phyloP scores from a whole-genome alignment of 2,113 vertebrate genomes.

The Eulemur rufifrons region DNA sequence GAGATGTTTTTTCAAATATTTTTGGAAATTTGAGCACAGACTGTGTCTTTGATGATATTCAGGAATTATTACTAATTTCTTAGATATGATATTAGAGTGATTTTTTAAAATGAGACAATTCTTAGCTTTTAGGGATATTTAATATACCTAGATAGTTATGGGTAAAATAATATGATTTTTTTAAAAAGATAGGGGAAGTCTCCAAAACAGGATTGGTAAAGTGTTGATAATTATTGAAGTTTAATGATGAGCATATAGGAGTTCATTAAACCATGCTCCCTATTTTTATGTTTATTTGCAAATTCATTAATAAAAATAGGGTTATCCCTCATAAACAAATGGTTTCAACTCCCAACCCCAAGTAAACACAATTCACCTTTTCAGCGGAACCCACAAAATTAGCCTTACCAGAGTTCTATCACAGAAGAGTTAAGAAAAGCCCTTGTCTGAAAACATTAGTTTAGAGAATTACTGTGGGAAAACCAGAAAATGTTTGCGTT shows the following conservation, averaged over 20 bases:
- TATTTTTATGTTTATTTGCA: slow-evolving; percentile 1
- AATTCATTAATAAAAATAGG: neutral
- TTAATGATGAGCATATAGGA: neutral
- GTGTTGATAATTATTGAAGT: neutral
- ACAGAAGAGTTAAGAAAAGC: neutral
- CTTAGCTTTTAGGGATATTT: neutral
- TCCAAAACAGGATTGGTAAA: neutral
- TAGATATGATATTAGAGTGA: neutral
- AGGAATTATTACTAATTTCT: neutral
- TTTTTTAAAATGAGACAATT: neutral
- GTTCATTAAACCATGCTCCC: neutral
- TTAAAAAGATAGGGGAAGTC: neutral
- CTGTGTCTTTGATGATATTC: neutral
- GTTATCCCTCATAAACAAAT: neutral
- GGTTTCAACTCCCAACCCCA: neutral
- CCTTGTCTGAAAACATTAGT: neutral
- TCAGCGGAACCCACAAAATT: neutral
- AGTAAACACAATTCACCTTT: neutral
- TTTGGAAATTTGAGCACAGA: neutral
- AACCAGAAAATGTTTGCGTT: neutral
- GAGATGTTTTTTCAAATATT: neutral
- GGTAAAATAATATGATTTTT: neutral
- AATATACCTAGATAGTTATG: neutral
- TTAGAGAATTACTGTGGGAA: neutral
- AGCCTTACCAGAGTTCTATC: neutral